Conservation (phyloP, 1,140 invertebrate genomes). For the Drosophila nigrodunni region DNA sequence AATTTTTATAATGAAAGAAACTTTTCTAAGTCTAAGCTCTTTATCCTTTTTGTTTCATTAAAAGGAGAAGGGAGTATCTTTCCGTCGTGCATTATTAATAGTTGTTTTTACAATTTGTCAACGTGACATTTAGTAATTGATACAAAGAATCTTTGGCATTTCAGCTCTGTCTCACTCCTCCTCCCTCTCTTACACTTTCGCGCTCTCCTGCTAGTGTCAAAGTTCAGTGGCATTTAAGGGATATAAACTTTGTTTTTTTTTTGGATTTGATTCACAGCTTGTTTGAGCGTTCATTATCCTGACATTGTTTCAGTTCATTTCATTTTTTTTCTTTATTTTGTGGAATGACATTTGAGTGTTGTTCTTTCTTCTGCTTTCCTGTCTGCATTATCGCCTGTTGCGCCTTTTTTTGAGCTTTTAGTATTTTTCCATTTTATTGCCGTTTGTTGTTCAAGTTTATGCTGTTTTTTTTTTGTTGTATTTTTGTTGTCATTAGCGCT, state of each 20-base stretch:
- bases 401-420: conserved; percentile 11
- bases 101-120: too few species aligned
- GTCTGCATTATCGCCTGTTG: conserved; percentile 26
- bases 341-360: conserved; percentile 25
- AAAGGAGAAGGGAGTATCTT: too few species aligned
- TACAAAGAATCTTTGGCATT: background rate
- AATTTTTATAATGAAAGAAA: too few species aligned
- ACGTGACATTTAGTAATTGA: too few species aligned
- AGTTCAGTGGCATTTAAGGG: conserved; percentile 38
- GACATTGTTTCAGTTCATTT: conserved; percentile 30
- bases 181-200: background rate
- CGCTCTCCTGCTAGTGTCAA: conserved; percentile 1
- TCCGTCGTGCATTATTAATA: background rate
- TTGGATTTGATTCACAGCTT: conserved; percentile 39
- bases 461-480: background rate
- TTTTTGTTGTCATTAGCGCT: conserved; percentile 37
- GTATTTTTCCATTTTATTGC: too few species aligned
- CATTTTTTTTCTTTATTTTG: background rate
- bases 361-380: conserved; percentile 5
- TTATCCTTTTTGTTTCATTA: too few species aligned
- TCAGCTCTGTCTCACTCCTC: background rate
- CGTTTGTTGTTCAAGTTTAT: too few species aligned
- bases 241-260: background rate
- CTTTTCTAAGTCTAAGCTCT: too few species aligned
- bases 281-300: conserved; percentile 58